Conservation (phyloP, 2,888 invertebrate species). For the Invenusta paracnida region DNA sequence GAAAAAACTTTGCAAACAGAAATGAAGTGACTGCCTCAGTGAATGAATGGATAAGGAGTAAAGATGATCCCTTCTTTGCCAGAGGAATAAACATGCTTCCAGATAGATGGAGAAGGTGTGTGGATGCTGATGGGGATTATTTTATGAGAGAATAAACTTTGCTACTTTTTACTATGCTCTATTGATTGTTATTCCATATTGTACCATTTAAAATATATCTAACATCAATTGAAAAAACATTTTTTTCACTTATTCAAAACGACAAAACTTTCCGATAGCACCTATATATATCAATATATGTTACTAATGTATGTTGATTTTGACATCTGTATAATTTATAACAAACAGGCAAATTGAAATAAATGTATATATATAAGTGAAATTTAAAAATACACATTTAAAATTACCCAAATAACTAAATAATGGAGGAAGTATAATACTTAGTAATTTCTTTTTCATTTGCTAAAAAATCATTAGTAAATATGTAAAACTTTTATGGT, state of each 20-base stretch:
- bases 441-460: too few species aligned
- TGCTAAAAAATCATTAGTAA: too few species aligned
- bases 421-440: too few species aligned
- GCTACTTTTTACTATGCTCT: constrained; percentile 26
- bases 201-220: constrained; percentile 22
- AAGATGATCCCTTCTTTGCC: constrained; percentile 29
- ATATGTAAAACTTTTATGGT: too few species aligned
- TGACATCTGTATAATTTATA: too few species aligned
- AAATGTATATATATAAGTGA: too few species aligned
- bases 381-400: too few species aligned
- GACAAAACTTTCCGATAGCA: constrained; percentile 23
- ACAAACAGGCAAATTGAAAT: too few species aligned
- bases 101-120: constrained; percentile 29
- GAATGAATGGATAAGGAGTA: constrained; percentile 29
- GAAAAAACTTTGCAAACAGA: too few species aligned
- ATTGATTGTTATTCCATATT: constrained; percentile 29
- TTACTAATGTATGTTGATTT: too few species aligned
- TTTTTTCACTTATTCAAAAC: constrained; percentile 29
- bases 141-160: constrained; percentile 29
- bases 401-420: too few species aligned
- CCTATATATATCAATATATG: constrained; percentile 7
- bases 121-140: constrained; percentile 26
- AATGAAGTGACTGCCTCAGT: too few species aligned
- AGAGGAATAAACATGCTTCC: constrained; percentile 29
- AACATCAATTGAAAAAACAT: constrained; percentile 26